Percentiles rank a stretch among this genome's conserved stretches.
Conservation (phyloP, 2,113 vertebrate genomes). For the Notechis scutatus region DNA sequence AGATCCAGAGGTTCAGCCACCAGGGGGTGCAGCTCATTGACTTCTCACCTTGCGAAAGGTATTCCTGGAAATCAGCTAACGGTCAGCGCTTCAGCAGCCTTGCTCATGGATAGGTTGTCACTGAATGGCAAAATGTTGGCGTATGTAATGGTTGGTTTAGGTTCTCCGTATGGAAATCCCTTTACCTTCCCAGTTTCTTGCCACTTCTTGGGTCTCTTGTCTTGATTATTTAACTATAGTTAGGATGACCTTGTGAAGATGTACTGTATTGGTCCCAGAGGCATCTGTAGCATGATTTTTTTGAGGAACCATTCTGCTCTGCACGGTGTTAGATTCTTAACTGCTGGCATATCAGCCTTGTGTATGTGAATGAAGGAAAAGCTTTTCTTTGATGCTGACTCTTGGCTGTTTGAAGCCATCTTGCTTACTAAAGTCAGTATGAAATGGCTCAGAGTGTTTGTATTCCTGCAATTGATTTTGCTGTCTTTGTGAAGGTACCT, state of each 20-base stretch:
- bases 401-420: background rate
- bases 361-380: background rate
- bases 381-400: background rate
- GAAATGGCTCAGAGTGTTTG: background rate
- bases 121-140: background rate
- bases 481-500: conserved; percentile 77
- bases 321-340: background rate
- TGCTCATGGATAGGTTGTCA: background rate
- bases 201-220: background rate
- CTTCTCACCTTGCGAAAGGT: conserved; percentile 98
- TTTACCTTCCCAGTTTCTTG: background rate
- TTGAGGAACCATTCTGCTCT: too few relatives aligned
- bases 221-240: background rate
- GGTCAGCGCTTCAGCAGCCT: background rate
- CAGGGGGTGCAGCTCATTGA: conserved; percentile 96
- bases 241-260: background rate
- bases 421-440: background rate
- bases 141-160: background rate
- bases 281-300: too few relatives aligned
- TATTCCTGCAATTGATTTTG: background rate
- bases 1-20: conserved; percentile 97
- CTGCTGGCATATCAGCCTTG: background rate
- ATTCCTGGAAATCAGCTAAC: background rate
- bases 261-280: background rate
- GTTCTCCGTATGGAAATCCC: background rate